These are phyloP conservation scores for Apodemus agrarius DNA, from an alignment of 2,797 vertebrate genomes.

Conservation along the genomic window DNA sequence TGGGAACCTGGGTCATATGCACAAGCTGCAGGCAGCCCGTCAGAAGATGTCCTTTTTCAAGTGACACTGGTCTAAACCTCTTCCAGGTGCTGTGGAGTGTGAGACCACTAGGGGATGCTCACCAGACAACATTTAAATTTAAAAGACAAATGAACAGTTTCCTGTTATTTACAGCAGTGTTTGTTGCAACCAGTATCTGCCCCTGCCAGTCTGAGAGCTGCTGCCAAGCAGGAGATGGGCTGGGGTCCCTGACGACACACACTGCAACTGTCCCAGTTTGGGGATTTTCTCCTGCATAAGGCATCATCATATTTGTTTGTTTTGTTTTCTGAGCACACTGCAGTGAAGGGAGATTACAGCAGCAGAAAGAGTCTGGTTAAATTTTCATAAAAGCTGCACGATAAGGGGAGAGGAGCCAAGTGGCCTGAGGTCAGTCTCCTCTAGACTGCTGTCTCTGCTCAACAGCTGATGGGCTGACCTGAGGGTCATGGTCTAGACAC, in stretches of 20 bases:
- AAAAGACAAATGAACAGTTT: neutral
- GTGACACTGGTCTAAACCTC: neutral
- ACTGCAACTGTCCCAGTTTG: neutral
- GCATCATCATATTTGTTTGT: neutral
- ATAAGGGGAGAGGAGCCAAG: neutral
- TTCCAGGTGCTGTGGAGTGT: neutral
- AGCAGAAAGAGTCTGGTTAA: neutral
- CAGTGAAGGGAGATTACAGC: neutral
- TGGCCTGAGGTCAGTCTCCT: neutral
- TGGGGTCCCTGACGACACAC: neutral
- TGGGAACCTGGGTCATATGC: no score
- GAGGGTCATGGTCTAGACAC: neutral
- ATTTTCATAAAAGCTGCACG: neutral
- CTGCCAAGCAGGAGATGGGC: neutral
- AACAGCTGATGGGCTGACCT: neutral
- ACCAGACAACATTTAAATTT: neutral
- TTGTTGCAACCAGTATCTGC: neutral
- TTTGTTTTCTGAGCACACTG: neutral
- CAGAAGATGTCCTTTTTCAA: neutral
- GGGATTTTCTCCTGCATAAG: neutral
- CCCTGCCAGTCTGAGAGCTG: neutral
- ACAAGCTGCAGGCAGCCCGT: neutral
- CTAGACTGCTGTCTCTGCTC: neutral
- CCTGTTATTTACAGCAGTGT: neutral
- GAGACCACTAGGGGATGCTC: neutral